Evolutionary conservation across 2,113 vertebrate genomes (phyloP).

Genomic region (Phocoena sinus): DNA sequence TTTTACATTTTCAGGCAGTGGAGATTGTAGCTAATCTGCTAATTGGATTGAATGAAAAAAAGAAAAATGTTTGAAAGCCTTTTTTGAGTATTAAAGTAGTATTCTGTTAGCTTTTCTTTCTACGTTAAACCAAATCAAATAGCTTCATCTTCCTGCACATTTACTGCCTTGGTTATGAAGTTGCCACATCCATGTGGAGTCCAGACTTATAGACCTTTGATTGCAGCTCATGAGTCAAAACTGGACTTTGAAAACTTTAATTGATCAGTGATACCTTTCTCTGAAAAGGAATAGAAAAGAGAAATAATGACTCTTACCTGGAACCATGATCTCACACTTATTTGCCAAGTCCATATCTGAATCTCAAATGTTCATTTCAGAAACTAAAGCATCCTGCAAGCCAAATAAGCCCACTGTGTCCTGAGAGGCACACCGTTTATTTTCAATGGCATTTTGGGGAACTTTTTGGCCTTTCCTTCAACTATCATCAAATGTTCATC

Average conservation of each 20-base stretch:
- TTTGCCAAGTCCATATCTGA: background rate
- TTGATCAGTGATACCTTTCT: background rate
- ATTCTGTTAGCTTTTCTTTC: background rate
- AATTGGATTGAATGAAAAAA: constrained; percentile 29
- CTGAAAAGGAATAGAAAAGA: background rate
- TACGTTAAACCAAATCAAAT: background rate
- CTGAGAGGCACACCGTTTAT: background rate
- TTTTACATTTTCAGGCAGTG: constrained; percentile 53
- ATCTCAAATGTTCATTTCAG: background rate
- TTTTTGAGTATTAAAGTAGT: background rate
- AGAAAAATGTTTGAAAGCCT: background rate
- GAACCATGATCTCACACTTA: background rate
- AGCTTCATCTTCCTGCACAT: background rate
- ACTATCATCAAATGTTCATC: background rate
- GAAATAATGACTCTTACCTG: background rate
- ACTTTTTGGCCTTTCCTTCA: background rate
- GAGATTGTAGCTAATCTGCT: constrained; percentile 62
- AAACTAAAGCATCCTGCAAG: background rate
- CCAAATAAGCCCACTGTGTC: background rate
- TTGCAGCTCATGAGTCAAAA: background rate
- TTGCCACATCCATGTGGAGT: background rate
- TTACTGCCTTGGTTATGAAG: background rate
- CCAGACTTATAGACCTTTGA: background rate
- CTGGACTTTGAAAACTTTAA: constrained; percentile 1
- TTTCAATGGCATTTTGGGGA: background rate